Base-by-base conservation (phyloP, 2,113 vertebrate species). In the Tragelaphus imberbis region DNA sequence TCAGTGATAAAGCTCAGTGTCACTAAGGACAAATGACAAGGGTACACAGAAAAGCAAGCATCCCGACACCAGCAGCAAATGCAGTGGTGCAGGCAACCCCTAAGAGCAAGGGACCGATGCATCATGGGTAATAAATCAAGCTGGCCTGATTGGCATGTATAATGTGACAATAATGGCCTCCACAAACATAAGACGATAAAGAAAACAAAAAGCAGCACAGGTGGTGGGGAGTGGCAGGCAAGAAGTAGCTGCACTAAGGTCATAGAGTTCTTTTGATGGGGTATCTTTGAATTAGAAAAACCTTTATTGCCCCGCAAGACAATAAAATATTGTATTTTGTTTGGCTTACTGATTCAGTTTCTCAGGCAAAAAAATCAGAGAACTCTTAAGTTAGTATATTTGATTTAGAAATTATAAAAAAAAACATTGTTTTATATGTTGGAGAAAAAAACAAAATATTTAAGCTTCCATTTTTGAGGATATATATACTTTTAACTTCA, bases 31-130 rank as follows among this genome's bases (percentile, higher is more conserved):
- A 59, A 65, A 75, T 77, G 51, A 55, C 30, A 56, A 59, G 13
- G 6, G 2, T 4, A 59, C 7, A 90, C 4, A 1, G 15, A 89
- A 77, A 4, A 92, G 2, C 4, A 53, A 49, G 21, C 11, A 55
- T 36, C 33, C 33, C 33, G 36, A 9, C 11, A 44, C 40, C 7
- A 47, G 16, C 9, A 93, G 27, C 56, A 33, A 55, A 30, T 51
- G 2, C 14, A 58, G 1, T 6, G 16, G 3, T 9, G 0, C 5
- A 36, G 23, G 3, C 9, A 86, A 59, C 10, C 7, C 16, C 2
- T 1, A 36, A 44, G 33, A 85, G 27, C 3, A 91, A 80, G 23
- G 33, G 3, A 36, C 9, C 23, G 10, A 2, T 84, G 21, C 19
- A 33, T 40, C 12, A 36, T 40, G 28, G 33, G 7, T 7, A 56